Conservation (phyloP, 2,888 invertebrate genomes). For the Drosophila barbarae region DNA sequence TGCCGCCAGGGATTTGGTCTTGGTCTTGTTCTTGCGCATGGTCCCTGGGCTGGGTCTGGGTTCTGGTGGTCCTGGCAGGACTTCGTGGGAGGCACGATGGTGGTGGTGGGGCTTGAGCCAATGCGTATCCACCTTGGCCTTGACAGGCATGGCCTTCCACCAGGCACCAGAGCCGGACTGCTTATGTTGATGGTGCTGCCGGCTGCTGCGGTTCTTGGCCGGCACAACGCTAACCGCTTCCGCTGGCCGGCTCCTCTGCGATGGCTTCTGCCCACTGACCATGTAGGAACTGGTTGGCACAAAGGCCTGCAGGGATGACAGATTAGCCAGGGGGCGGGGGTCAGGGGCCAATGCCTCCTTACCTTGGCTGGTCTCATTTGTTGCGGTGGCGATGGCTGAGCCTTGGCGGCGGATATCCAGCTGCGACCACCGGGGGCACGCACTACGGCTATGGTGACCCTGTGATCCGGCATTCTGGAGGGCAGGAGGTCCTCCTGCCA, state of each 20-base stretch:
- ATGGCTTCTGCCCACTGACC: neutral
- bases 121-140: slow-evolving; percentile 35
- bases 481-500: neutral
- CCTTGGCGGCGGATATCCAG: neutral
- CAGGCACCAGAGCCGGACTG: neutral
- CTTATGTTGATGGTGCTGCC: neutral
- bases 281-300: neutral
- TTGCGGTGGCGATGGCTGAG: neutral
- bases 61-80: neutral
- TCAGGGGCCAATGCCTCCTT: neutral
- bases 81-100: neutral
- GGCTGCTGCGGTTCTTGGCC: neutral
- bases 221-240: neutral
- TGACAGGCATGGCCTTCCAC: neutral
- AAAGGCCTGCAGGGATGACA: neutral
- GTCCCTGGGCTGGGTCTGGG: neutral
- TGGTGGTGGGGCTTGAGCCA: neutral
- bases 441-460: slow-evolving; percentile 13
- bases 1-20: slow-evolving; percentile 32
- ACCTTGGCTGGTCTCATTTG: neutral
- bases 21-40: neutral
- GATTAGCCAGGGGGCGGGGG: neutral
- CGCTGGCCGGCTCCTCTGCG: neutral
- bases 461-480: neutral
- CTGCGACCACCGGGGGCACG: slow-evolving; percentile 10